A percentile compares a stretch with the other conserved stretches of the same genome.
Conservation (phyloP, 1,140 invertebrate species). For the Microplitis demolitor region DNA sequence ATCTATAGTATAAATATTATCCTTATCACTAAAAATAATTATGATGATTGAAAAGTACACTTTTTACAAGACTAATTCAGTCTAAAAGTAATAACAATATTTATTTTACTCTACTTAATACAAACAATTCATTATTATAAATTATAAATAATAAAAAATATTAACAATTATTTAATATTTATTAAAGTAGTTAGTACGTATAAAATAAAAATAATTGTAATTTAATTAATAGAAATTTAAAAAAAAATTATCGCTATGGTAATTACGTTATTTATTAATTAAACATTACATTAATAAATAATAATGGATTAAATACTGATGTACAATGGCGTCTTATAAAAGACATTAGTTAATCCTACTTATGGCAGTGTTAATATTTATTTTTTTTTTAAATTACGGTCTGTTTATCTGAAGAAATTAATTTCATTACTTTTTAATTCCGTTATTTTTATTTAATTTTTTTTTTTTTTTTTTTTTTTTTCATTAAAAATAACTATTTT, state of each 20-base stretch:
- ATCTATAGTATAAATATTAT: slow-evolving; percentile 18
- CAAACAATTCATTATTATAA: background rate
- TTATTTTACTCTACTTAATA: background rate
- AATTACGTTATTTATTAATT: slow-evolving; percentile 29
- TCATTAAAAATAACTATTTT: background rate
- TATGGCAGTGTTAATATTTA: slow-evolving; percentile 50
- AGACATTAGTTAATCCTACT: slow-evolving; percentile 39
- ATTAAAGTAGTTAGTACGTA: too few relatives aligned
- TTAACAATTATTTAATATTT: too few relatives aligned
- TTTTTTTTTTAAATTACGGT: background rate
- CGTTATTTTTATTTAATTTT: background rate
- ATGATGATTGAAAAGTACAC: slow-evolving; percentile 15
- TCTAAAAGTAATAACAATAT: slow-evolving; percentile 16
- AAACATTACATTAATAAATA: slow-evolving; percentile 53
- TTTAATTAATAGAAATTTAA: too few relatives aligned
- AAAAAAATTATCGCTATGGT: slow-evolving; percentile 26
- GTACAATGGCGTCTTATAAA: slow-evolving; percentile 48
- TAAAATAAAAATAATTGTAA: too few relatives aligned
- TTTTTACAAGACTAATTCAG: slow-evolving; percentile 27
- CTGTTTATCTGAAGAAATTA: background rate
- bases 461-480: background rate
- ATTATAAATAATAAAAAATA: background rate
- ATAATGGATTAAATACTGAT: slow-evolving; percentile 59
- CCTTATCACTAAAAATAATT: background rate
- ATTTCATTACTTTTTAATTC: background rate